Evolutionary conservation across 2,113 vertebrate species (phyloP).

Genomic region (Gallinago jamesoni): DNA sequence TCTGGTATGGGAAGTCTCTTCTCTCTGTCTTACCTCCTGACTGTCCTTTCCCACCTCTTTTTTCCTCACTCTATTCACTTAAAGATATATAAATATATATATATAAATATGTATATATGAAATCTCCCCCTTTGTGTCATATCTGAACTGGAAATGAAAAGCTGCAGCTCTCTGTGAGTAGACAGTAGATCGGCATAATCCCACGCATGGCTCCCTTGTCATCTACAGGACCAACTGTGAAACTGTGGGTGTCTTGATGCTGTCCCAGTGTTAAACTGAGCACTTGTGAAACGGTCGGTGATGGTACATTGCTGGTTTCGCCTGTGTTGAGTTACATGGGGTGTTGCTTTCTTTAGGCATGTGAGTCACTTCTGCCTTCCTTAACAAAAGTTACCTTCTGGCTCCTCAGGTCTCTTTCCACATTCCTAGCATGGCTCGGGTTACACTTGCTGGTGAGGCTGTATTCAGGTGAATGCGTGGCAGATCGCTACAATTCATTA

Average conservation of each 20-base stretch:
- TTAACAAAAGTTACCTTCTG: background rate
- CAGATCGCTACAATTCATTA: background rate
- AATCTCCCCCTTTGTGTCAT: background rate
- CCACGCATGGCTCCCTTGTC: fast-evolving
- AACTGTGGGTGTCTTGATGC: background rate
- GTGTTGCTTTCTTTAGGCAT: background rate
- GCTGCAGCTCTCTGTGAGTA: fast-evolving
- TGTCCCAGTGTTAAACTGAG: background rate
- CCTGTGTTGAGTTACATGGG: fast-evolving
- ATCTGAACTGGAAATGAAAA: background rate
- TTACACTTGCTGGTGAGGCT: background rate
- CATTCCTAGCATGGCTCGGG: background rate
- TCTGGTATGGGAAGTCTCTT: background rate
- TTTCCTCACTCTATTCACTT: background rate
- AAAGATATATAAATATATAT: too few relatives aligned
- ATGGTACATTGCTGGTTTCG: background rate
- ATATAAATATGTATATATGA: too few relatives aligned
- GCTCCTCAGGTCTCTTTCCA: background rate
- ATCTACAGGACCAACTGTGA: background rate
- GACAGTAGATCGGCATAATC: fast-evolving
- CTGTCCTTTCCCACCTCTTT: background rate
- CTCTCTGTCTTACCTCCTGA: background rate
- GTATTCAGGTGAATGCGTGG: background rate
- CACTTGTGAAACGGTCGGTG: background rate
- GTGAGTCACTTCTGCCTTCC: background rate